Evolutionary conservation across 2,888 invertebrate species (phyloP).

Genomic region (Meiosimyza platycephala): DNA sequence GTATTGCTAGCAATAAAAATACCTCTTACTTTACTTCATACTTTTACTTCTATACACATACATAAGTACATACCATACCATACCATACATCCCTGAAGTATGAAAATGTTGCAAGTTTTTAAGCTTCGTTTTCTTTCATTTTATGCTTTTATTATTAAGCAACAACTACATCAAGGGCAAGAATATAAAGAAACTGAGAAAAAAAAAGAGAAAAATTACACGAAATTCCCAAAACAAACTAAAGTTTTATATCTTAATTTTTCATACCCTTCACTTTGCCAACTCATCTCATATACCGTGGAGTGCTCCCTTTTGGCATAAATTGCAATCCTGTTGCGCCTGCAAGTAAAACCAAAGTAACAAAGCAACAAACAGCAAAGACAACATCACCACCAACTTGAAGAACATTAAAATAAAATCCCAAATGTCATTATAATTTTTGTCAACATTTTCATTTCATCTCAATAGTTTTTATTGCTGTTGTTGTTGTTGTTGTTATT

Average conservation of each 20-base stretch:
- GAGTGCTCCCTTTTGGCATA: conserved; percentile 8
- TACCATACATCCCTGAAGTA: conserved; percentile 8
- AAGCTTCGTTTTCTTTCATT: neutral
- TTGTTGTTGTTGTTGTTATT: too few species aligned
- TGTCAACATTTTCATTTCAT: conserved; percentile 28
- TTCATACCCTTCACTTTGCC: conserved; percentile 2
- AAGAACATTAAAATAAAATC: conserved; percentile 24
- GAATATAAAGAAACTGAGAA: neutral
- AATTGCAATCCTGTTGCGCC: conserved; percentile 29
- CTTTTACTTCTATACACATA: too few species aligned
- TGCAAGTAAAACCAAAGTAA: neutral
- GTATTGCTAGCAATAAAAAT: too few species aligned
- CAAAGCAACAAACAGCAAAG: neutral
- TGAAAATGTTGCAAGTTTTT: neutral
- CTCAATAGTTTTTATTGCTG: neutral
- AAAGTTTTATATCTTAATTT: neutral
- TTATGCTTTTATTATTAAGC: conserved; percentile 5
- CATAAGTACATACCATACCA: too few species aligned
- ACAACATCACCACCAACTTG: neutral
- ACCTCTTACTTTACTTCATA: too few species aligned
- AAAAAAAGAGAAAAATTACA: neutral
- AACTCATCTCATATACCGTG: too few species aligned
- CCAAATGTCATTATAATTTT: conserved; percentile 32
- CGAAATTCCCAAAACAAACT: neutral
- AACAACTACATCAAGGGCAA: neutral